phyloP scores from a whole-genome alignment of 2,888 invertebrate genomes.

The Drosophila siamana region DNA sequence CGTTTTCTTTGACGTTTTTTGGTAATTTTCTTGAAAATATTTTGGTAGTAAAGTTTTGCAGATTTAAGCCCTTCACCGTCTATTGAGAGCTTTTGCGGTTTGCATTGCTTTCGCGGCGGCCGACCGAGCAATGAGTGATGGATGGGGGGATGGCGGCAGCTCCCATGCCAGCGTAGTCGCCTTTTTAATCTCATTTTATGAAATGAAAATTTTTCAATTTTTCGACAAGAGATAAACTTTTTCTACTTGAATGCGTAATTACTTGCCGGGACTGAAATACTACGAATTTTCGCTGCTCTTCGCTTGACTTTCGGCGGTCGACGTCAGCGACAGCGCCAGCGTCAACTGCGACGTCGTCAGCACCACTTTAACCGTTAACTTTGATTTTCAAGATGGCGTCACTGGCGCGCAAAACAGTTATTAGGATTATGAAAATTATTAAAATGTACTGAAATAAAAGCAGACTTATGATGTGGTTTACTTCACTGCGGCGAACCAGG shows the following conservation, averaged over 20 bases:
- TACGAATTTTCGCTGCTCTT: constrained; percentile 56
- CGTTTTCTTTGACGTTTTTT: constrained; percentile 59
- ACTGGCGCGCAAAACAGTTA: constrained; percentile 68
- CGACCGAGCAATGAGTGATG: neutral
- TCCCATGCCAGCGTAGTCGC: constrained; percentile 16
- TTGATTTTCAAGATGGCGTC: constrained; percentile 77
- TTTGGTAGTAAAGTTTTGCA: constrained; percentile 72
- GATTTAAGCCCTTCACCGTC: constrained; percentile 73
- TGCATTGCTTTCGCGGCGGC: constrained; percentile 49
- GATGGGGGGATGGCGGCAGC: neutral
- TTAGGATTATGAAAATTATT: constrained; percentile 78
- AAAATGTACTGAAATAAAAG: constrained; percentile 63
- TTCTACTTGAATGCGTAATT: constrained; percentile 81
- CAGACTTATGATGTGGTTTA: constrained; percentile 72
- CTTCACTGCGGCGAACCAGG: constrained; percentile 27
- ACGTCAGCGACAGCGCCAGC: no score
- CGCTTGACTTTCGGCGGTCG: constrained; percentile 53
- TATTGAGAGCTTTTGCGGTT: constrained; percentile 69
- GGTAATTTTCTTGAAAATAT: constrained; percentile 78
- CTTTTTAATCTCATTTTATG: constrained; percentile 81
- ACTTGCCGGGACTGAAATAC: constrained; percentile 70
- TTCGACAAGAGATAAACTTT: constrained; percentile 80
- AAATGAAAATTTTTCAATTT: constrained; percentile 81
- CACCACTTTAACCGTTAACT: constrained; percentile 68
- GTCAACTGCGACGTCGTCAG: constrained; percentile 16